phyloP scores from a whole-genome alignment of 2,797 vertebrate species.

The Alauda arvensis region DNA sequence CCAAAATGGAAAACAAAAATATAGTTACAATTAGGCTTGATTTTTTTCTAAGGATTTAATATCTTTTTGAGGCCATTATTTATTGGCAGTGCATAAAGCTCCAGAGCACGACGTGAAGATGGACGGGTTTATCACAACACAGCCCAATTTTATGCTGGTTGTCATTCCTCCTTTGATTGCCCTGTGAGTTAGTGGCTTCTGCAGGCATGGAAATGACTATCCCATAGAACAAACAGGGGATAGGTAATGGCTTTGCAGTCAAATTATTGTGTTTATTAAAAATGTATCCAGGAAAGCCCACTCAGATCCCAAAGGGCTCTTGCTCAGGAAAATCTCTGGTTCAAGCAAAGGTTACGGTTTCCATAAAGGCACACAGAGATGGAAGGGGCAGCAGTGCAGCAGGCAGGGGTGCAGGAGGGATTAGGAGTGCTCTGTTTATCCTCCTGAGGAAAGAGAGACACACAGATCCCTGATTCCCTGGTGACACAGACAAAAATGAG shows the following conservation, averaged over 20 bases:
- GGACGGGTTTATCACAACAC: constrained; percentile 35
- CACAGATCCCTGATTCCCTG: not conserved
- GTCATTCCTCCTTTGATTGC: constrained; percentile 45
- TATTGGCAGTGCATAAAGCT: constrained; percentile 16
- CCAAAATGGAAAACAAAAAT: constrained; percentile 60
- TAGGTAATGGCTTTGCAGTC: constrained; percentile 11
- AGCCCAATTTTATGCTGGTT: constrained; percentile 1
- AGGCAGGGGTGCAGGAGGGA: not conserved
- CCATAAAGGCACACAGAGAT: constrained; percentile 15
- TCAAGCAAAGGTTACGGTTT: constrained; percentile 38
- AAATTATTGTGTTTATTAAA: constrained; percentile 59
- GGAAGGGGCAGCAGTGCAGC: not conserved
- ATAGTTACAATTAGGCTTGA: constrained; percentile 59
- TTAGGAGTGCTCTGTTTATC: not conserved
- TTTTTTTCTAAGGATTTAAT: constrained; percentile 42
- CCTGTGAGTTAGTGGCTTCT: constrained; percentile 28
- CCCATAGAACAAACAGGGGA: constrained; percentile 16
- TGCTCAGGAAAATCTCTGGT: constrained; percentile 49
- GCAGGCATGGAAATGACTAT: constrained; percentile 15
- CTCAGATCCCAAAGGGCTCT: constrained; percentile 6
- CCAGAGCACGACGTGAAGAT: not conserved
- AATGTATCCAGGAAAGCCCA: constrained; percentile 47
- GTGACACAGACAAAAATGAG: constrained; percentile 3
- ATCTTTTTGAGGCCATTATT: constrained; percentile 50
- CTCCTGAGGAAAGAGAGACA: not conserved